Percentiles rank a stretch among this genome's conserved stretches.
phyloP scores from a whole-genome alignment of 2,113 vertebrate species.

The Piprites chloris region DNA sequence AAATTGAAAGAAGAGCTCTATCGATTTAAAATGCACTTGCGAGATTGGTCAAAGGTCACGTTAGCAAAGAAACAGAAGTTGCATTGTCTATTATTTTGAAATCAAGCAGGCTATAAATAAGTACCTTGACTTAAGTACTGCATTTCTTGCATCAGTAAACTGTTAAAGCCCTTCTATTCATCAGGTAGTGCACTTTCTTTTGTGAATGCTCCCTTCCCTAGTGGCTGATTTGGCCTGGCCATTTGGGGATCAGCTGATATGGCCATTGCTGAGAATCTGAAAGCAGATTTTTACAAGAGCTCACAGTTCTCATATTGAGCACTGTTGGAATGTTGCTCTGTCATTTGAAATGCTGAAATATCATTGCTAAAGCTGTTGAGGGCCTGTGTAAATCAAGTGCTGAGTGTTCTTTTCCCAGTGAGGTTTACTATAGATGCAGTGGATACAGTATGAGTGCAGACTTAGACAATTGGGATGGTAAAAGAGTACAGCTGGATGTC shows the following conservation, averaged over 20 bases:
- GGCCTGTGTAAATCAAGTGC: no score
- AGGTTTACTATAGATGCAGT: background rate
- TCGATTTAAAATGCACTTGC: background rate
- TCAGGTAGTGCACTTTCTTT: background rate
- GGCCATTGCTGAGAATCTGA: accelerated
- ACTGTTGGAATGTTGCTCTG: background rate
- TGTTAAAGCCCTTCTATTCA: background rate
- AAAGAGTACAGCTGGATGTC: background rate
- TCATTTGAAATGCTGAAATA: accelerated
- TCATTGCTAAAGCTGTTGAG: background rate
- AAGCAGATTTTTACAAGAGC: background rate
- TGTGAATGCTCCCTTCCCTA: background rate
- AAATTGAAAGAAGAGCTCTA: background rate
- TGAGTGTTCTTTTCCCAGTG: background rate
- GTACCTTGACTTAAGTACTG: background rate
- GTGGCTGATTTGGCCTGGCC: background rate
- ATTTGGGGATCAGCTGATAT: background rate
- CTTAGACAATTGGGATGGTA: accelerated
- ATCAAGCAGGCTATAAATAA: background rate
- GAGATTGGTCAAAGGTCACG: background rate
- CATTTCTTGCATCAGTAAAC: background rate
- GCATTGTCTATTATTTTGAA: background rate
- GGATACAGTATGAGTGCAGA: accelerated
- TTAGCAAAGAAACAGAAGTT: background rate
- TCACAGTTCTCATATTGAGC: background rate